Evolutionary conservation across 1,140 invertebrate species (phyloP), one percentile per base, ranked within the genome.

Genomic region (Rhyzopertha dominica): DNA sequence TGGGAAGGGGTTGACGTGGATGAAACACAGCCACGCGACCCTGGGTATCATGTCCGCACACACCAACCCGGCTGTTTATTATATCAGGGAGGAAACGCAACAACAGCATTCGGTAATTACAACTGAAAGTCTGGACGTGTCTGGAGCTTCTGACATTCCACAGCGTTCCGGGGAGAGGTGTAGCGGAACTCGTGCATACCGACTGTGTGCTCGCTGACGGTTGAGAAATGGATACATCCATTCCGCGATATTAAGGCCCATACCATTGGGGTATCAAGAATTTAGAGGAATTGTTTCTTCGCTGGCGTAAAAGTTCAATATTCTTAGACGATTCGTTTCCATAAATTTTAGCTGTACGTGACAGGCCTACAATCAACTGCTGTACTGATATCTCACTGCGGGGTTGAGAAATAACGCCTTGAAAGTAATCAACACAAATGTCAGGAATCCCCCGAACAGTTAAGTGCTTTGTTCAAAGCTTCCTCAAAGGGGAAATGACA

Each of bases 181-280:
- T 38, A 47, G 35, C 28, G 34, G 28, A 55, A 56, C 41, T 52
- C 49, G 53, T 49, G 50, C 46, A 56, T 56, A 53, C 50, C 53
- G 40, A 29, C 31, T 19, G 26, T 44, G 47, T 49, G 49, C 48
- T 51, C 47, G 47, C 39, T 53, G 53, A 58, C 58, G 43, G n/a
- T 44, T 55, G 58, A 60, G 58, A 58, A 60, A 60, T 60, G 53
- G 58, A 60, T 53, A 54, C 55, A 60, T 60, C 51, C 50, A 60
- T 60, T 53, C 53, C 43, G 37, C 47, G 51, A 56, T 60, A 60
- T 60, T 60, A 56, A 60, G 56, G 43, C 47, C n/a, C 40, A 45
- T 50, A 23, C 43, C 47, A 56, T 53, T n/a, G 48, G 51, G 56
- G 56, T 52, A 50, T 51, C 47, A 44, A 43, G 49, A 51, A 56